Base-by-base conservation (phyloP, 2,888 invertebrate species). In the Meghimatium bilineatum region DNA sequence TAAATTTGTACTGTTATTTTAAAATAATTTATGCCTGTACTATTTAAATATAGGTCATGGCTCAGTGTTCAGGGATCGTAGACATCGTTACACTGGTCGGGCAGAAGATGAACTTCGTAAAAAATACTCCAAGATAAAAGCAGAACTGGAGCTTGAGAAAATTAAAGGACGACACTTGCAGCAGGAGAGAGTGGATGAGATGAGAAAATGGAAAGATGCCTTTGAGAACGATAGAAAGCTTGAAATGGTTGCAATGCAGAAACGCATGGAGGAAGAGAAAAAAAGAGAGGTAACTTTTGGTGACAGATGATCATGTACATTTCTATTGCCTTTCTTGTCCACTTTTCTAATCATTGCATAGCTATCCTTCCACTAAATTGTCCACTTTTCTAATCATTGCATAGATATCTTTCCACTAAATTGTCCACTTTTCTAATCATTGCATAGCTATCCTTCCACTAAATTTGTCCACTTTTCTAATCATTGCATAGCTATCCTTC, bases 121-220 rank as follows among this genome's bases (percentile, higher is more conserved):
- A 26, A 83, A 82, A 63, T 86, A 84, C 74, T 87, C 89, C 69
- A 85, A 88, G 72, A 83, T 91, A 29, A 90, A 89, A 85, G 87
- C 88, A 79, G 92, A 92, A 78, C 86, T 92, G 49, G 91, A 92
- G 77, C 81, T 88, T 32, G 91, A 92, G 85, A 90, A 88, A 44
- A 87, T 87, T n/a, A 89, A 88, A 76, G 87, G 86, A 80, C 88
- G 89, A 71, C 91, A 92, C 81, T n/a, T 85, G 74, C 89, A 91
- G 80, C 88, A 90, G 63, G 92, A 92, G 80, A 91, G 90, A 84
- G 88, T 89, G 10, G 86, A 87, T 20, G 92, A 92, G 80, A 87
- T 91, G 20, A 88, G 88, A 78, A 88, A 90, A 52, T 75, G 91
- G 67, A 86, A 88, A 49, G 91, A 91, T 78, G 87, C 87, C 0